Percentiles rank a stretch among this genome's conserved stretches.
Conservation (phyloP, 2,113 vertebrate species). For the Zosterops japonicus region DNA sequence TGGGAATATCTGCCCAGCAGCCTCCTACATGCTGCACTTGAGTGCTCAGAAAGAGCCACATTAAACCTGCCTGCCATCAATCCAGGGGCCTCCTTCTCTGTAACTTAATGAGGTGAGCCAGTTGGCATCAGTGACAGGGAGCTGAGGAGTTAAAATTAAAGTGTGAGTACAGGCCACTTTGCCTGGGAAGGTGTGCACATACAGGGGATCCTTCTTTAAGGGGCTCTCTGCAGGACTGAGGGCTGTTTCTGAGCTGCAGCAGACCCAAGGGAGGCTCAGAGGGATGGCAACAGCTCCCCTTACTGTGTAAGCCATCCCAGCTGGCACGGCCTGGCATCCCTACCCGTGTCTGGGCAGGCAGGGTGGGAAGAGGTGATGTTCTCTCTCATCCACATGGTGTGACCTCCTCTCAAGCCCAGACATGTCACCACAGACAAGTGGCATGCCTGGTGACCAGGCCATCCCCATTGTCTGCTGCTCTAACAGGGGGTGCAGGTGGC, state of each 20-base stretch:
- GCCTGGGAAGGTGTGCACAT: background rate
- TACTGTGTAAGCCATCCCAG: background rate
- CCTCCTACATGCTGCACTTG: constrained; percentile 64
- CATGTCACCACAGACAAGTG: accelerated
- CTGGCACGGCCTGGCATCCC: background rate
- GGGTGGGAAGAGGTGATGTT: background rate
- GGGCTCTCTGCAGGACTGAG: background rate
- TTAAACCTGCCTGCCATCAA: constrained; percentile 72
- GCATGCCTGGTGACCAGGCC: background rate
- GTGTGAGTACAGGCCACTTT: background rate
- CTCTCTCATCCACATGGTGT: background rate
- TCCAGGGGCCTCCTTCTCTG: constrained; percentile 46
- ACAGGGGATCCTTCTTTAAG: background rate
- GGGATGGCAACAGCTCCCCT: background rate
- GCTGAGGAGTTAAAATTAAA: constrained; percentile 52
- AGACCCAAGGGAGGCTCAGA: background rate
- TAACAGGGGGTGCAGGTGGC: background rate
- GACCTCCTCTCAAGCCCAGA: background rate
- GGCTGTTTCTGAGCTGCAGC: background rate
- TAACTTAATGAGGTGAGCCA: constrained; percentile 67
- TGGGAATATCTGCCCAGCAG: constrained; percentile 64
- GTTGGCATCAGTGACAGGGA: constrained; percentile 56
- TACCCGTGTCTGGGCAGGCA: background rate
- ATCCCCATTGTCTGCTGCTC: background rate
- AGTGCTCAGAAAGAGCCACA: constrained; percentile 64